Base-by-base conservation (phyloP, 2,113 vertebrate genomes). In the Colinus virginianus region DNA sequence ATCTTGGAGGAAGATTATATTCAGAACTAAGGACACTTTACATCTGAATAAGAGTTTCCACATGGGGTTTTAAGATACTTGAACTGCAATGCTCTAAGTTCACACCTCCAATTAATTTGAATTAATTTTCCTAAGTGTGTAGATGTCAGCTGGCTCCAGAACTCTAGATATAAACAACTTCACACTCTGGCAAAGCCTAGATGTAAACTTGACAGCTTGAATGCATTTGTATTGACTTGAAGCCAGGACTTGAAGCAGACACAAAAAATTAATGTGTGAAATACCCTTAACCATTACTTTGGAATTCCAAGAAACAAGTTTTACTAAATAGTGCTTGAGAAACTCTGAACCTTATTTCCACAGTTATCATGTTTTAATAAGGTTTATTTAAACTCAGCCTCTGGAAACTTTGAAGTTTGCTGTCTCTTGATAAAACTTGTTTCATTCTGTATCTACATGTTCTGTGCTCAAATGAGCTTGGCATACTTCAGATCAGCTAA, bases 21-120 rank as follows among this genome's bases (percentile, higher is more conserved):
- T 91, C 96, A 95, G 46, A 94, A 94, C 88, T 90, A 62, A 96
- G 95, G 88, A 91, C 93, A 90, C 96, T 96, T 96, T 95, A 95
- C 77, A 64, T 95, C 83, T 93, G 93, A 96, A 92, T 94, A 96
- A 96, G 95, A 94, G 95, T 95, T 96, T 96, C 82, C 93, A 96
- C 93, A 91, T 91, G 90, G 87, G 91, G 56, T 85, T 95, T 96
- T 93, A 93, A 91, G 95, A 94, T 89, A 86, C 93, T 96, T 91
- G 86, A 96, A 94, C 90, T 84, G 86, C 0, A 19, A 85, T 93
- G 88, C 90, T 96, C 68, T 61, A 92, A 95, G 94, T 93, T 96
- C 93, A 95, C 96, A 95, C 89, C 91, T 96, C 76, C 95, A 95
- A 95, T 95, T 96, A 96, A 96, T 96, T 91, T 96, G 91, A 96